These are phyloP conservation scores for Epizoanthus ramosus DNA, from an alignment of 92 coral and sea anemone genomes.

Conservation along the genomic window DNA sequence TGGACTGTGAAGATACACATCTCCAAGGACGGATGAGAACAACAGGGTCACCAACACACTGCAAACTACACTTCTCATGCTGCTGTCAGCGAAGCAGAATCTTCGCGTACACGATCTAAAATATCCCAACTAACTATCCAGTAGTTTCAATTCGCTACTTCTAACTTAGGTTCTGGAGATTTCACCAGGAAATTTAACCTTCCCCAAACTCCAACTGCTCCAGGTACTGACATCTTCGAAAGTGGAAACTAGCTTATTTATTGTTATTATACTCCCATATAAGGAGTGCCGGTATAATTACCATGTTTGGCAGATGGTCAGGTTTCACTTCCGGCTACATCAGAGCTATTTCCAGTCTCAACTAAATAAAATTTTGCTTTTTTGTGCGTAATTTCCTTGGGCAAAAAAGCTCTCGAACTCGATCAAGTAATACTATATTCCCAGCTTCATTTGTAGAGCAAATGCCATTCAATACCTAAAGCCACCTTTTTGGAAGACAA, in stretches of 20 bases:
- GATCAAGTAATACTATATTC: too few relatives aligned
- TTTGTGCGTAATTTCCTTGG: too few relatives aligned
- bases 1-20: constrained; percentile 87
- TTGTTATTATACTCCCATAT: constrained; percentile 21
- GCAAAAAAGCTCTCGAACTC: too few relatives aligned
- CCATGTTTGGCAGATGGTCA: constrained; percentile 26
- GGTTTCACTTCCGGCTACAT: constrained; percentile 25
- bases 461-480: too few relatives aligned
- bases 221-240: constrained; percentile 24
- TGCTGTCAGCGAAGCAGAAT: neutral
- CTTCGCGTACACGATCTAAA: neutral
- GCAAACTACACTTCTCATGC: constrained; percentile 25
- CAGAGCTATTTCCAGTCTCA: constrained; percentile 14
- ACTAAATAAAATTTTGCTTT: neutral
- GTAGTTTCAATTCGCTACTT: neutral
- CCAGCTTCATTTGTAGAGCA: too few relatives aligned
- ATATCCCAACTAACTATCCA: neutral
- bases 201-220: neutral
- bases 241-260: constrained; percentile 2
- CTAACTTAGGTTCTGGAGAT: neutral
- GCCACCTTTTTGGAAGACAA: too few relatives aligned
- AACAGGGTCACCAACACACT: neutral
- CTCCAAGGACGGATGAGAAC: constrained; percentile 40
- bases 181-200: constrained; percentile 29
- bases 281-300: constrained; percentile 16